Percentiles rank a stretch among this genome's conserved stretches.
phyloP scores from a whole-genome alignment of 2,888 invertebrate species.

The Lumbricus terrestris region DNA sequence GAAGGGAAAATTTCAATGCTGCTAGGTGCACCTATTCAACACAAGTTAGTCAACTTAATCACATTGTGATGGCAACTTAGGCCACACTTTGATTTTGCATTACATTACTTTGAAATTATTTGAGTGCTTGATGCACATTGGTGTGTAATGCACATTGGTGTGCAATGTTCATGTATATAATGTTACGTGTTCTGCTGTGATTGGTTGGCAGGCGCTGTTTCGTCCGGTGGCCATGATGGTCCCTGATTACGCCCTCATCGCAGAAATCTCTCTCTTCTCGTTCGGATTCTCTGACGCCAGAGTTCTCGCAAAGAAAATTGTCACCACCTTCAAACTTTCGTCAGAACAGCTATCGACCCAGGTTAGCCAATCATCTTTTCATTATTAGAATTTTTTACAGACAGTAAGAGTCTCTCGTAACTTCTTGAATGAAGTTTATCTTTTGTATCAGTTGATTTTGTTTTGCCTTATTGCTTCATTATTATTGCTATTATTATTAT shows the following conservation, averaged over 20 bases:
- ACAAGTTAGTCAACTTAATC: too few relatives aligned
- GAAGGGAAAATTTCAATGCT: too few relatives aligned
- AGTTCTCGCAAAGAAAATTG: conserved; percentile 73
- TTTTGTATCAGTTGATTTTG: too few relatives aligned
- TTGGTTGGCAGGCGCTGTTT: conserved; percentile 65
- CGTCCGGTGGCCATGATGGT: conserved; percentile 83
- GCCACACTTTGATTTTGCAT: too few relatives aligned
- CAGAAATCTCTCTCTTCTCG: conserved; percentile 78
- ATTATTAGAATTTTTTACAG: too few relatives aligned
- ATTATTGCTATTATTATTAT: too few relatives aligned
- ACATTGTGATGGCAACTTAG: too few relatives aligned
- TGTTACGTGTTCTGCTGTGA: not conserved
- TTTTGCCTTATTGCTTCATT: too few relatives aligned
- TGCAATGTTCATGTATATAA: not conserved
- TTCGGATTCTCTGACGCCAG: conserved; percentile 75
- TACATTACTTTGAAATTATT: not conserved
- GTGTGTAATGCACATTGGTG: not conserved
- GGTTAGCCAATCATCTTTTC: conserved; percentile 61
- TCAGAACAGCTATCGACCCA: conserved; percentile 77
- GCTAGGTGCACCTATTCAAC: too few relatives aligned
- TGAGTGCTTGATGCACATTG: not conserved
- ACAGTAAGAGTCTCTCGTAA: too few relatives aligned
- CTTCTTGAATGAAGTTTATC: too few relatives aligned
- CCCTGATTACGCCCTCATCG: conserved; percentile 76
- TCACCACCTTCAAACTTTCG: conserved; percentile 75